Evolutionary conservation across 2,113 vertebrate species (phyloP).

Genomic region (Zeus faber): DNA sequence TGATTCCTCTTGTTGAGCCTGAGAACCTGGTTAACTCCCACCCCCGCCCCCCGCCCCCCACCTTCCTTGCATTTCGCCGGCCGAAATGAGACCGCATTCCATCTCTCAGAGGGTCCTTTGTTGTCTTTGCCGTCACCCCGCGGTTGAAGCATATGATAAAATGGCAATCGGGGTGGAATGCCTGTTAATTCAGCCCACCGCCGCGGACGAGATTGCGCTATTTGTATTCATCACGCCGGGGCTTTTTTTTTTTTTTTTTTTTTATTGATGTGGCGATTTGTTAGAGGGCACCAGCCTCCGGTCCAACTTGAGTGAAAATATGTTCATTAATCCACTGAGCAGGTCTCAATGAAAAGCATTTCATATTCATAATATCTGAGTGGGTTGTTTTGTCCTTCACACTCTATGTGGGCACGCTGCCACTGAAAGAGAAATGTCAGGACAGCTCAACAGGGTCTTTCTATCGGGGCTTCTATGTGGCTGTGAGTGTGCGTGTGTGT

Average conservation of each 20-base stretch:
- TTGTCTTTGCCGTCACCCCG: slow-evolving; percentile 47
- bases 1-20: slow-evolving; percentile 55
- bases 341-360: slow-evolving; percentile 56
- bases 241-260: no score
- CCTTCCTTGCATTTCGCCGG: not conserved
- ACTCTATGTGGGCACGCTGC: slow-evolving; percentile 29
- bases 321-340: slow-evolving; percentile 67
- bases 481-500: slow-evolving; percentile 6
- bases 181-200: slow-evolving; percentile 64
- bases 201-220: slow-evolving; percentile 55
- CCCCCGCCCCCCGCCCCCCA: not conserved
- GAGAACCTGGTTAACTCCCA: slow-evolving; percentile 39
- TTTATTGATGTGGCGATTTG: slow-evolving; percentile 69
- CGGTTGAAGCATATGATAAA: slow-evolving; percentile 58
- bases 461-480: slow-evolving; percentile 41
- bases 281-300: slow-evolving; percentile 66
- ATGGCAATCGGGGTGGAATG: slow-evolving; percentile 62
- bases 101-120: slow-evolving; percentile 49
- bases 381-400: slow-evolving; percentile 51
- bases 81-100: slow-evolving; percentile 30
- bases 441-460: no score
- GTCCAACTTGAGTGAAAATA: slow-evolving; percentile 65
- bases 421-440: slow-evolving; percentile 60
- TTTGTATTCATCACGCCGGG: slow-evolving; percentile 66
- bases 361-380: slow-evolving; percentile 64